These are phyloP conservation scores for Euzetes globulus DNA, from an alignment of 2,888 invertebrate species.

Conservation along the genomic window DNA sequence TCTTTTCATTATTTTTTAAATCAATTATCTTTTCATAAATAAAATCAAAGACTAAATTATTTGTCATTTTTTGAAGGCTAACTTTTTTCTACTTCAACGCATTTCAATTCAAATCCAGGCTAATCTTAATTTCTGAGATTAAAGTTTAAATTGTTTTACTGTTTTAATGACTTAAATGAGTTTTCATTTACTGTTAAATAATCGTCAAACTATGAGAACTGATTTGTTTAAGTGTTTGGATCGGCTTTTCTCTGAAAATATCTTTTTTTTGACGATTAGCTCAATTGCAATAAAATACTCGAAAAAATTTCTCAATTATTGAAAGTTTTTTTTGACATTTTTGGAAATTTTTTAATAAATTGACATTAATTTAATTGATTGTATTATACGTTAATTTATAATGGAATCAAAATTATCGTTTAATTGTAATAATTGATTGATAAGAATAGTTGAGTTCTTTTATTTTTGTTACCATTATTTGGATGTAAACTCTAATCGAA, in stretches of 20 bases:
- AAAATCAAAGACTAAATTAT: not conserved
- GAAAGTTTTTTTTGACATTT: not conserved
- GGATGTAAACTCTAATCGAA: not conserved
- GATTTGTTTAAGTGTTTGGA: too few species aligned
- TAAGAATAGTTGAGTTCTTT: conserved; percentile 12
- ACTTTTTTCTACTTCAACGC: too few species aligned
- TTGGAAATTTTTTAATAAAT: not conserved
- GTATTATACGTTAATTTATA: conserved; percentile 22
- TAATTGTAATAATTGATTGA: not conserved
- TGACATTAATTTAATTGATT: not conserved
- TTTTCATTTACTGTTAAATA: not conserved
- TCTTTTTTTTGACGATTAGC: not conserved
- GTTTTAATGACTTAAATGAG: not conserved
- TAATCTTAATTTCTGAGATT: not conserved
- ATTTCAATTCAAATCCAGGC: too few species aligned
- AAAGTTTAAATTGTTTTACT: not conserved
- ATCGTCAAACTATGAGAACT: too few species aligned
- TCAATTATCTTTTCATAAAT: not conserved
- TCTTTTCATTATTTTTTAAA: not conserved
- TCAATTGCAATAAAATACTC: conserved; percentile 27
- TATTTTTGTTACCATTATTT: conserved; percentile 20
- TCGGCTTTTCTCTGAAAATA: not conserved
- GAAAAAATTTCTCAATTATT: conserved; percentile 12
- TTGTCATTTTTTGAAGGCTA: too few species aligned
- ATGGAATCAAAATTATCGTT: not conserved